These are phyloP conservation scores for Molossus molossus DNA, from an alignment of 2,797 vertebrate species.

Conservation along the genomic window DNA sequence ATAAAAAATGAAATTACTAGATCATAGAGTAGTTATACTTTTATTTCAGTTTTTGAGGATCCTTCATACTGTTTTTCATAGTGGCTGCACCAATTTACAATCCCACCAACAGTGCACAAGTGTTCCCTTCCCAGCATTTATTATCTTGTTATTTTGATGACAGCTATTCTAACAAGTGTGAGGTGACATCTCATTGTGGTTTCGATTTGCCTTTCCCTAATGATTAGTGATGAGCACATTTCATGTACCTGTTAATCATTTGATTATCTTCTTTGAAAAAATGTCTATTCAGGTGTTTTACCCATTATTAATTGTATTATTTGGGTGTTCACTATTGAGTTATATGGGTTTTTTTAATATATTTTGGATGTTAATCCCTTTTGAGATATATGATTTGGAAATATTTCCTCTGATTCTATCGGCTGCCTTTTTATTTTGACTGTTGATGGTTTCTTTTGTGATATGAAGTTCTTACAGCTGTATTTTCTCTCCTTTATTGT, in stretches of 20 bases:
- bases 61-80: neutral
- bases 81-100: too few relatives aligned
- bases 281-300: neutral
- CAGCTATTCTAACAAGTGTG: neutral
- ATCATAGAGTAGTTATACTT: neutral
- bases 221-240: neutral
- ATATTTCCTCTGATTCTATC: neutral
- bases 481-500: neutral
- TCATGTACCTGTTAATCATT: neutral
- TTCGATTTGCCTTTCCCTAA: neutral
- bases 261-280: slow-evolving; percentile 1
- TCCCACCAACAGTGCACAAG: neutral
- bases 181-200: neutral
- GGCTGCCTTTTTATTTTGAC: neutral
- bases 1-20: neutral
- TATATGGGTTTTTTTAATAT: neutral
- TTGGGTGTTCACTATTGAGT: neutral
- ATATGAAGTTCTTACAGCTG: neutral
- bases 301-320: neutral
- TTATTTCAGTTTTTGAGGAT: neutral
- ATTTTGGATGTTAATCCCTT: neutral
- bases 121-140: neutral
- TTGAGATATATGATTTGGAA: neutral
- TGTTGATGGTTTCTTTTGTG: neutral
- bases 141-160: neutral